These are phyloP conservation scores for Pheosia gnoma DNA, from an alignment of 2,888 invertebrate species.

Conservation along the genomic window DNA sequence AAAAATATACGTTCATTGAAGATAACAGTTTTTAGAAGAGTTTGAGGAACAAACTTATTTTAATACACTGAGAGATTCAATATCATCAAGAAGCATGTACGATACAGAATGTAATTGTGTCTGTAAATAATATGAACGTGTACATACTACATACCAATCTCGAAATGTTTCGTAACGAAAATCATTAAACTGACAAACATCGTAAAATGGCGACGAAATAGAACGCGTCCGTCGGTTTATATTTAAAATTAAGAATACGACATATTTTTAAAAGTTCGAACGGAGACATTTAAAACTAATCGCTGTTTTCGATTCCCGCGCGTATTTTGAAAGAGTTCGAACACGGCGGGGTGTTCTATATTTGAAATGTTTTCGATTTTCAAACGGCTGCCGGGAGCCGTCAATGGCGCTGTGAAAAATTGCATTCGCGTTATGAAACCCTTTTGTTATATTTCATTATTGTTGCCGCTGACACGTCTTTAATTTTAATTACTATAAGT, in stretches of 20 bases:
- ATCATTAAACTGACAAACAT: slow-evolving; percentile 77
- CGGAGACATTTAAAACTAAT: slow-evolving; percentile 81
- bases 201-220: slow-evolving; percentile 79
- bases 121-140: not conserved
- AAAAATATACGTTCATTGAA: too few relatives aligned
- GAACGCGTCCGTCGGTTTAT: slow-evolving; percentile 77
- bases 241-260: slow-evolving; percentile 80
- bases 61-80: not conserved
- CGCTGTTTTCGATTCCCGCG: slow-evolving; percentile 82
- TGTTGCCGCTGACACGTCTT: slow-evolving; percentile 40
- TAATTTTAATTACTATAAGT: slow-evolving; percentile 26
- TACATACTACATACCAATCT: slow-evolving; percentile 47
- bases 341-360: slow-evolving; percentile 65
- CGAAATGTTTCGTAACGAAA: slow-evolving; percentile 66
- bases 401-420: slow-evolving; percentile 69
- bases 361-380: slow-evolving; percentile 80
- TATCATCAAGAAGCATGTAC: not conserved
- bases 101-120: not conserved
- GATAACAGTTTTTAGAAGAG: too few relatives aligned
- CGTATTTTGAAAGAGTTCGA: slow-evolving; percentile 79
- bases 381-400: slow-evolving; percentile 70
- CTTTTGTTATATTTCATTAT: slow-evolving; percentile 50
- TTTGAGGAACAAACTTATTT: too few relatives aligned
- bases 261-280: slow-evolving; percentile 83
- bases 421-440: slow-evolving; percentile 58